phyloP scores from a whole-genome alignment of 2,888 invertebrate species.

The Drosophila colorata region DNA sequence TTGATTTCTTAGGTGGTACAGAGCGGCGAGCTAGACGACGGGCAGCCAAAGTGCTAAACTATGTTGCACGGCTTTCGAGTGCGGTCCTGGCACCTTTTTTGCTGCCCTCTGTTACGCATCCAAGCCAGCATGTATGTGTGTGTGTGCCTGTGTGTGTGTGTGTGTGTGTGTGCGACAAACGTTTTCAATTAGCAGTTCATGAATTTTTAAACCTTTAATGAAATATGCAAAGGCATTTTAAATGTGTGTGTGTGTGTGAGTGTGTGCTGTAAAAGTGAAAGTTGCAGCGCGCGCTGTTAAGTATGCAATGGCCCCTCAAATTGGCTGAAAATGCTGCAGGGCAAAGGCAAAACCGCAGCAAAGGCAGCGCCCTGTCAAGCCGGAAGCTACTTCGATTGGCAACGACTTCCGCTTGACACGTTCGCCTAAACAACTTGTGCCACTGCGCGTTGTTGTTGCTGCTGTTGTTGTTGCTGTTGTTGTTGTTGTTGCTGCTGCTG shows the following conservation, averaged over 20 bases:
- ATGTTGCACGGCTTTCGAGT: slow-evolving; percentile 82
- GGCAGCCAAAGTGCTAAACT: slow-evolving; percentile 82
- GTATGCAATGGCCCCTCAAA: slow-evolving; percentile 50
- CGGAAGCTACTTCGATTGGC: slow-evolving; percentile 85
- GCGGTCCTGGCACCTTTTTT: slow-evolving; percentile 73
- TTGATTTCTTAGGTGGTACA: slow-evolving; percentile 65
- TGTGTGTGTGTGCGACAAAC: slow-evolving; percentile 78
- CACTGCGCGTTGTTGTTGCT: slow-evolving; percentile 34
- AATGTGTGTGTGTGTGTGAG: slow-evolving; percentile 35
- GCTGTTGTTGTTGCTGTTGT: slow-evolving; percentile 11
- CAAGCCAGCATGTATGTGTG: slow-evolving; percentile 14
- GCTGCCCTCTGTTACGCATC: slow-evolving; percentile 64
- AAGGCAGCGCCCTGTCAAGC: slow-evolving; percentile 53
- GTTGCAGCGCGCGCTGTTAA: slow-evolving; percentile 43
- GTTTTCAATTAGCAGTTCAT: slow-evolving; percentile 84
- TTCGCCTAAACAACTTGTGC: slow-evolving; percentile 82
- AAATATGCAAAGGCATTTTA: slow-evolving; percentile 78
- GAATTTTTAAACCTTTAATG: slow-evolving; percentile 81
- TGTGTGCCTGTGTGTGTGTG: slow-evolving; percentile 21
- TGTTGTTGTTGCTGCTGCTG: slow-evolving; percentile 24
- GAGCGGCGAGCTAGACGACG: slow-evolving; percentile 44
- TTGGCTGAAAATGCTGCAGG: slow-evolving; percentile 29
- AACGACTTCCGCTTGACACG: slow-evolving; percentile 85
- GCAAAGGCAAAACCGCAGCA: slow-evolving; percentile 37
- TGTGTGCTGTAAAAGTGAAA: slow-evolving; percentile 62